Percentiles rank a stretch among this genome's conserved stretches.
phyloP scores from a whole-genome alignment of 2,888 invertebrate genomes.

The Erebia palarica region DNA sequence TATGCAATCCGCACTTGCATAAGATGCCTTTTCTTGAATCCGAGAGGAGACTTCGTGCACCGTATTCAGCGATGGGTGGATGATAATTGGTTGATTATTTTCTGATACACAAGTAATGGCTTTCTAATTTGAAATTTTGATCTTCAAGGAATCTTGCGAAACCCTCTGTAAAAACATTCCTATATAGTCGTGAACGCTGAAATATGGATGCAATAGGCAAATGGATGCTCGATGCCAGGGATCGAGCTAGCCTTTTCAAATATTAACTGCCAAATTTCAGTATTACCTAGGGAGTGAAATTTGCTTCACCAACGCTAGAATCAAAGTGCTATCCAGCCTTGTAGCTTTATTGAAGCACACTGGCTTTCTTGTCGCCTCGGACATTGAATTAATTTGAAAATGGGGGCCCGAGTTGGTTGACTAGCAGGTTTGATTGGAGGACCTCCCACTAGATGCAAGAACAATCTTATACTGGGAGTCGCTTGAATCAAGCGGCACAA shows the following conservation, averaged over 20 bases:
- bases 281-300: not conserved
- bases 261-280: not conserved
- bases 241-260: conserved; percentile 6
- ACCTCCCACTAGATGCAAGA: too few species aligned
- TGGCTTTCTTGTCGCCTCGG: too few species aligned
- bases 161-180: not conserved
- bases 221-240: conserved; percentile 9
- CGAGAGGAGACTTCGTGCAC: too few species aligned
- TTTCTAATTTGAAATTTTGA: not conserved
- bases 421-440: too few species aligned
- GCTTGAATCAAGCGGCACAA: too few species aligned
- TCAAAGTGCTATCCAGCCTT: not conserved
- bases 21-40: too few species aligned
- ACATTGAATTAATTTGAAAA: too few species aligned
- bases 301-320: not conserved
- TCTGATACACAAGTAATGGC: not conserved
- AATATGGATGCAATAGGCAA: conserved; percentile 20
- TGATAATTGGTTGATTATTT: not conserved
- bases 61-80: too few species aligned
- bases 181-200: not conserved
- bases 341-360: too few species aligned
- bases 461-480: too few species aligned
- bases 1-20: too few species aligned
- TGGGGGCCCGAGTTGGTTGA: too few species aligned
- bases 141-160: not conserved